phyloP scores from a whole-genome alignment of 1,140 invertebrate species.

The Oryzaephilus surinamensis region DNA sequence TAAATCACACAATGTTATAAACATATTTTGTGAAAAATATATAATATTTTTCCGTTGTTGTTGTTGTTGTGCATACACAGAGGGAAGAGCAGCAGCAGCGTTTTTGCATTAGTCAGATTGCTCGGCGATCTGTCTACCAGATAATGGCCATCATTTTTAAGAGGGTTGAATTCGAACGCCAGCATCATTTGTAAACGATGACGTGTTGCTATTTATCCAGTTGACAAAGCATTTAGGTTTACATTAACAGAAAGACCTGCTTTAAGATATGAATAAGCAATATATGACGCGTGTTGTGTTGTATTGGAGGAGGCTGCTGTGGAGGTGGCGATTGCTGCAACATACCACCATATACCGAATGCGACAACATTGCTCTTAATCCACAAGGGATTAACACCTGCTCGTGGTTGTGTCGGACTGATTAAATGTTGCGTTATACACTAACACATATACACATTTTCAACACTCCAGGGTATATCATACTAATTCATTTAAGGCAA shows the following conservation, averaged over 20 bases:
- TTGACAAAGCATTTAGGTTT: constrained; percentile 24
- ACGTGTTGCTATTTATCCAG: constrained; percentile 29
- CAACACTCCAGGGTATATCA: too few species aligned
- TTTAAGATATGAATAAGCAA: constrained; percentile 2
- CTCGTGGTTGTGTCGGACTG: constrained; percentile 15
- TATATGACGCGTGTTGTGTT: constrained; percentile 9
- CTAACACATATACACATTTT: too few species aligned
- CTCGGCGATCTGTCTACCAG: constrained; percentile 29
- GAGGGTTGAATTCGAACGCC: constrained; percentile 30
- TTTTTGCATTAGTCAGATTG: constrained; percentile 34
- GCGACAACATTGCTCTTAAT: constrained; percentile 12
- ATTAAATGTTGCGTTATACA: constrained; percentile 19
- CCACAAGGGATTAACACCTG: constrained; percentile 14
- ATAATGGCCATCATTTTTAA: constrained; percentile 35
- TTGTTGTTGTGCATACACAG: too few species aligned
- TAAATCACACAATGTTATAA: constrained; percentile 31
- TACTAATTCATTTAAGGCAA: too few species aligned
- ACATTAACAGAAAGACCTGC: constrained; percentile 1
- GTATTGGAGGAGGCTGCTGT: too few species aligned
- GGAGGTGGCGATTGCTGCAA: too few species aligned
- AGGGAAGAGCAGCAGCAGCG: constrained; percentile 13
- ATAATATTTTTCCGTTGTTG: too few species aligned
- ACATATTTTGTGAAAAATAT: constrained; percentile 29
- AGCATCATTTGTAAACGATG: constrained; percentile 31
- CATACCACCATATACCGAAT: too few species aligned